phyloP scores from a whole-genome alignment of 2,797 vertebrate species.

The Gallinago solitaria region DNA sequence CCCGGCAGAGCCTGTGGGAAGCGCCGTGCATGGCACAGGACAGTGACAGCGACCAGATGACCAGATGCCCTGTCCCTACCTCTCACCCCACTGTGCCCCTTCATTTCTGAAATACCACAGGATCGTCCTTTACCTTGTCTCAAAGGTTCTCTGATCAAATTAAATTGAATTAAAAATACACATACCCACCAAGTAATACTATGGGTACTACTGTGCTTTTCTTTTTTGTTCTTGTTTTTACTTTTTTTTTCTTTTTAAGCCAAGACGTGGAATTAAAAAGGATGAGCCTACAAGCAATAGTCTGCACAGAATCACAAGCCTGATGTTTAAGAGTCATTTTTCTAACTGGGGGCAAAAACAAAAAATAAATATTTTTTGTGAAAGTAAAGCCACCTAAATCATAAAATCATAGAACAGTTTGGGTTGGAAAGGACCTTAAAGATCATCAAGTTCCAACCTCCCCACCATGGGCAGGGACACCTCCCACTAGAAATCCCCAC shows the following conservation, averaged over 20 bases:
- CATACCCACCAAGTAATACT: background rate
- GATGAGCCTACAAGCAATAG: background rate
- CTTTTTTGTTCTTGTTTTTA: background rate
- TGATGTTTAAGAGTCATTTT: background rate
- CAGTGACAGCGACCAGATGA: background rate
- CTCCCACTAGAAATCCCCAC: too few species aligned
- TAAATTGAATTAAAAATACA: background rate
- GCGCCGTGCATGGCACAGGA: background rate
- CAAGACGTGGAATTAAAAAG: background rate
- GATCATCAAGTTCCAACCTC: too few species aligned
- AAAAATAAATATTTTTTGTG: background rate
- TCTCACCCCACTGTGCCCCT: background rate
- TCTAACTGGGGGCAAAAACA: background rate
- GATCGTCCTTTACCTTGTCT: background rate
- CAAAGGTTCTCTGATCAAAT: background rate
- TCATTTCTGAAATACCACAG: background rate
- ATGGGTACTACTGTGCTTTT: background rate
- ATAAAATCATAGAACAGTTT: too few species aligned
- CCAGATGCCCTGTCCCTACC: background rate
- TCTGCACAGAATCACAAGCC: background rate
- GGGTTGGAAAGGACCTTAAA: too few species aligned
- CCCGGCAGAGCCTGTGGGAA: background rate
- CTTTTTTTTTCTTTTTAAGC: background rate
- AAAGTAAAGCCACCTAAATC: background rate
- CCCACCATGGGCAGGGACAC: too few species aligned